phyloP scores from a whole-genome alignment of 2,113 vertebrate species.

The Nematolebias whitei region DNA sequence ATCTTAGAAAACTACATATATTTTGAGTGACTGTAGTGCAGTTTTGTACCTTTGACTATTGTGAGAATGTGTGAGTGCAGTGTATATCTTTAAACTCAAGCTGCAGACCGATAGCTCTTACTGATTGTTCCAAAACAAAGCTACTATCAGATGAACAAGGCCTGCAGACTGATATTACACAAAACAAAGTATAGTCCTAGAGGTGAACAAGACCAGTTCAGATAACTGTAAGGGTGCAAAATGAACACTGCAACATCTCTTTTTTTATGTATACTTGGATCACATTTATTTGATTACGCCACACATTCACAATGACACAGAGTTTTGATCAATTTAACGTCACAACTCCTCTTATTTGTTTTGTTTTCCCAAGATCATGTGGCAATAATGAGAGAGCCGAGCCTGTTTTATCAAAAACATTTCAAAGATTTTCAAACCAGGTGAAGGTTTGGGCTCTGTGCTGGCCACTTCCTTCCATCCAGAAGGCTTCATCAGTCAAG shows the following conservation, averaged over 20 bases:
- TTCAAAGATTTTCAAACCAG: not conserved
- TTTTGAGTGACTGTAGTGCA: not conserved
- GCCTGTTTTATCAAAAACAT: too few relatives aligned
- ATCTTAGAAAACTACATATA: not conserved
- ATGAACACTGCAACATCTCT: too few relatives aligned
- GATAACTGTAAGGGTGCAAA: too few relatives aligned
- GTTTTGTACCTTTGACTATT: not conserved
- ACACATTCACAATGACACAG: not conserved
- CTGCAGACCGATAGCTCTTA: constrained; percentile 2
- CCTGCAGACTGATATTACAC: constrained; percentile 19
- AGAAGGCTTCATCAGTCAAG: too few relatives aligned
- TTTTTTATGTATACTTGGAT: too few relatives aligned
- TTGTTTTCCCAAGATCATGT: too few relatives aligned
- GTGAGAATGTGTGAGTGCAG: not conserved
- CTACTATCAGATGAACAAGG: constrained; percentile 6
- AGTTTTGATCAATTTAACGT: not conserved
- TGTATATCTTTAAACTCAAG: not conserved
- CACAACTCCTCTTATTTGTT: too few relatives aligned
- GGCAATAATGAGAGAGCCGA: too few relatives aligned
- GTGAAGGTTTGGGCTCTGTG: not conserved
- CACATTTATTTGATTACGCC: not conserved
- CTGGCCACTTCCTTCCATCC: too few relatives aligned
- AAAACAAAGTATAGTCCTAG: constrained; percentile 27
- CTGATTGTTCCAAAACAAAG: not conserved
- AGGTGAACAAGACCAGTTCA: too few relatives aligned